These are phyloP conservation scores for Arion vulgaris DNA, from an alignment of 1,140 invertebrate species.

Conservation along the genomic window DNA sequence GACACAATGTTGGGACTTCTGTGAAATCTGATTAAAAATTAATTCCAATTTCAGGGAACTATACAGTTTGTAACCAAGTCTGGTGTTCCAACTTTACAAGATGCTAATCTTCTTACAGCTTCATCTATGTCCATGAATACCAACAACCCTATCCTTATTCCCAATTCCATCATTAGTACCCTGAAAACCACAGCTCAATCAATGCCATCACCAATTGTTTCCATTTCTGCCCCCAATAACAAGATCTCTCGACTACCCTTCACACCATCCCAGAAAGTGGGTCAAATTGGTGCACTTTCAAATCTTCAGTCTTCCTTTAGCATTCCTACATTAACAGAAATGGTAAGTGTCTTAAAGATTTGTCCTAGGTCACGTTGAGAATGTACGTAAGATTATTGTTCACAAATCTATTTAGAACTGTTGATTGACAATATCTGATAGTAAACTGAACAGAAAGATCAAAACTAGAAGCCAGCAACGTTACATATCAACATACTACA, in stretches of 20 bases:
- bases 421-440: no score
- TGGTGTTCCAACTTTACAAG: neutral
- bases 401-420: no score
- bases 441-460: no score
- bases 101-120: neutral
- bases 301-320: neutral
- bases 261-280: slow-evolving; percentile 8
- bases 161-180: slow-evolving; percentile 30
- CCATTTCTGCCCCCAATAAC: neutral
- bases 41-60: slow-evolving; percentile 4
- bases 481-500: no score
- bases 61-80: slow-evolving; percentile 29
- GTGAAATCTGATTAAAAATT: no score
- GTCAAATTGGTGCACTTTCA: slow-evolving; percentile 3
- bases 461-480: no score
- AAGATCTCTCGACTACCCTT: slow-evolving; percentile 26
- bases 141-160: slow-evolving; percentile 16
- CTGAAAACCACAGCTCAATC: neutral
- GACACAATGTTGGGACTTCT: no score
- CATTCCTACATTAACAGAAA: slow-evolving; percentile 22
- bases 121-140: neutral
- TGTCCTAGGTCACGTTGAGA: no score
- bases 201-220: neutral
- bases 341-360: slow-evolving; percentile 21
- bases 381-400: no score